Base-by-base conservation (phyloP, 2,888 invertebrate genomes). In the Agonopterix heracliana region DNA sequence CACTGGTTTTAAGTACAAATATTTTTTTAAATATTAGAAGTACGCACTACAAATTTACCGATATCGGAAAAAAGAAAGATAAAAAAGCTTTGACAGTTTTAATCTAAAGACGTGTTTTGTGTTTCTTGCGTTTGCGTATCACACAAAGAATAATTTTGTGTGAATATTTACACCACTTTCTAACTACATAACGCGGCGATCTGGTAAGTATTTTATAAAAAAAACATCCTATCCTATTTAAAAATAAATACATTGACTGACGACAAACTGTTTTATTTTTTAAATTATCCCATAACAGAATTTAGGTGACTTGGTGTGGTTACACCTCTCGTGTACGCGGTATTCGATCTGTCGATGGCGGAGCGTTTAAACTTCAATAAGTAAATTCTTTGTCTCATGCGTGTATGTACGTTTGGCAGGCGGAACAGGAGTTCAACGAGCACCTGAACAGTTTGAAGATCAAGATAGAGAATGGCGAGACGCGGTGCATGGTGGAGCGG, bases 391-490 rank as follows among this genome's bases (percentile, higher is more conserved):
- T 38, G 9, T 38, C 9, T 38, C 38, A 38, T 38, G 38, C n/a
- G 41, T 41, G 3, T 10, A 3, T 41, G 41, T n/a, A 12, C 11
- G 41, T 41, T 12, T 41, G 41, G 8, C 71, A 88, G 88, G 87
- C 86, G 10, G 88, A 88, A 66, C 69, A 63, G 49, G 86, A 88
- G 73, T 87, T 88, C 54, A 74, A 77, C 55, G 77, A 81, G 34
- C 86, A 88, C 51, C 59, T 88, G 56, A 74, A 73, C 61, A 85
- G 83, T 59, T 76, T 88, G 71, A 83, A 86, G 78, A 74, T 89
- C 62, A 72, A 71, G 48, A 64, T 86, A 9, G 87, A 89, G 4
- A 81, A 90, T 85, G 90, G 83, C 26, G 70, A 59, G 45, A 55
- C 63, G 35, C 77, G 84, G 36, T 64, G 75, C 49, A 88, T 90